Percentiles rank a stretch among this genome's conserved stretches.
phyloP scores from a whole-genome alignment of 2,797 vertebrate genomes.

The Emydoidea blandingii region DNA sequence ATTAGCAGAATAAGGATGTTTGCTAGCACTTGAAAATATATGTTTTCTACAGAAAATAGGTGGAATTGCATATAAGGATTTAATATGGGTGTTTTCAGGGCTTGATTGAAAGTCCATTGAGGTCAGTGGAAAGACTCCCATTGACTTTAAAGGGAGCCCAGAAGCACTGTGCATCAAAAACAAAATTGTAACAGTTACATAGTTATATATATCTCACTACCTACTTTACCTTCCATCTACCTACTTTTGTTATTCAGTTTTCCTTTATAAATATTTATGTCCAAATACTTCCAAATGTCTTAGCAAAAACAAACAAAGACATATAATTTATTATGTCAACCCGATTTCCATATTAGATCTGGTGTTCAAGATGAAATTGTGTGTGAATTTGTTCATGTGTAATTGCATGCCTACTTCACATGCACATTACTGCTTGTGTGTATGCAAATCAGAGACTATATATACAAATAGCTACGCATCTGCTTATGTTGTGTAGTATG shows the following conservation, averaged over 20 bases:
- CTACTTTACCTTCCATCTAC: background rate
- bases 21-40: background rate
- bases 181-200: background rate
- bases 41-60: background rate
- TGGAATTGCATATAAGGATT: background rate
- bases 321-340: background rate
- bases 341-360: background rate
- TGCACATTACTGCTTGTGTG: background rate
- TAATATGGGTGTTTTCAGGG: background rate
- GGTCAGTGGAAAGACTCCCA: background rate
- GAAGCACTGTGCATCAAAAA: background rate
- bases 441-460: background rate
- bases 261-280: background rate
- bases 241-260: background rate
- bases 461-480: background rate
- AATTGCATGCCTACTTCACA: background rate
- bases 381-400: background rate
- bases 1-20: background rate
- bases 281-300: background rate
- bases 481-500: background rate
- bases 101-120: background rate
- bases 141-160: background rate
- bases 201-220: background rate
- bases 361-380: background rate
- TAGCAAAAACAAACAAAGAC: background rate